phyloP scores from a whole-genome alignment of 92 coral and sea anemone genomes.

The Bergia sp. region DNA sequence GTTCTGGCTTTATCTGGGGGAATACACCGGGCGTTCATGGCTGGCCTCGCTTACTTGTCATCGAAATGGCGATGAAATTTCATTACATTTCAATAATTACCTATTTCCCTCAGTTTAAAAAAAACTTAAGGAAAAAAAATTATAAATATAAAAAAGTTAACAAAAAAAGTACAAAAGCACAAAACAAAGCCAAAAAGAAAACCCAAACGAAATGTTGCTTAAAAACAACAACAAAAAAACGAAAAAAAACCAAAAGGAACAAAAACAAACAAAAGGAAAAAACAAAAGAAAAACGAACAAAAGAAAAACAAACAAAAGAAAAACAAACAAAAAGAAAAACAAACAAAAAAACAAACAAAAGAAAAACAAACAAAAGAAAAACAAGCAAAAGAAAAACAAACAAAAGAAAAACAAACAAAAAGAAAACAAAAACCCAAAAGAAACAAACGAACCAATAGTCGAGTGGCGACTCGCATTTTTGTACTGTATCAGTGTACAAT shows the following conservation, averaged over 20 bases:
- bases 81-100: neutral
- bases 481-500: no score
- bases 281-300: neutral
- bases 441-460: neutral
- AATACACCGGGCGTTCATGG: neutral
- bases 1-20: neutral
- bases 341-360: neutral
- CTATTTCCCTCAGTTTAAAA: neutral
- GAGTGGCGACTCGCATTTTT: conserved; percentile 8
- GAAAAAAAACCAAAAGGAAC: no score
- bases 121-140: neutral
- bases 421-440: neutral
- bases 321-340: neutral
- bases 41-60: neutral
- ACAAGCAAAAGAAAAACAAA: neutral
- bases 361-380: neutral
- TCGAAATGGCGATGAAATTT: neutral
- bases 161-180: neutral
- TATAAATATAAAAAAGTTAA: neutral
- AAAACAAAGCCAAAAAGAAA: neutral
- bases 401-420: neutral
- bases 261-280: no score
- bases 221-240: no score
- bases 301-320: neutral
- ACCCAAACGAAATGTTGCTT: no score